These are phyloP conservation scores for Drepana arcuata DNA, from an alignment of 1,140 invertebrate genomes.

Conservation along the genomic window DNA sequence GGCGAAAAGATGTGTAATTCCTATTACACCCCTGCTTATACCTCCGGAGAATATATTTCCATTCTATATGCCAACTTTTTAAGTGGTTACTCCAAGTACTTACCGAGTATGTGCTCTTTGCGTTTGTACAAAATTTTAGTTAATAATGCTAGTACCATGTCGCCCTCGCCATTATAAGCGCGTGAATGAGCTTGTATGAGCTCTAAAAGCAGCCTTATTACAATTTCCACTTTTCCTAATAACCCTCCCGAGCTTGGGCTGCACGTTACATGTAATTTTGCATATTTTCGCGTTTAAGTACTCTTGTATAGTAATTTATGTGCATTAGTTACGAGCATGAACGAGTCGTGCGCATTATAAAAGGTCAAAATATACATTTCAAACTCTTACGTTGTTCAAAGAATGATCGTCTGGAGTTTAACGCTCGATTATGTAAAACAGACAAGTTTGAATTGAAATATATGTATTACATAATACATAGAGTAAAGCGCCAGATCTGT, in stretches of 20 bases:
- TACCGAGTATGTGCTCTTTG: too few species aligned
- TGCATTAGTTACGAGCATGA: constrained; percentile 18
- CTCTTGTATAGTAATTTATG: constrained; percentile 19
- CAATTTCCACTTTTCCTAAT: constrained; percentile 18
- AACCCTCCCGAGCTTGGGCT: constrained; percentile 13
- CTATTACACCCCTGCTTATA: too few species aligned
- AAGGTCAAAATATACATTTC: too few species aligned
- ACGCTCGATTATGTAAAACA: constrained; percentile 5
- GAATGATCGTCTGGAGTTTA: constrained; percentile 10
- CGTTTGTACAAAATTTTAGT: too few species aligned
- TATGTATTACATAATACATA: background rate
- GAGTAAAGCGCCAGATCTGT: background rate
- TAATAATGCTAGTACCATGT: constrained; percentile 1
- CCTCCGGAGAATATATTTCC: too few species aligned
- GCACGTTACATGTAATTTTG: constrained; percentile 20
- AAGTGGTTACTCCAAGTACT: too few species aligned
- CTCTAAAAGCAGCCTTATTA: constrained; percentile 16
- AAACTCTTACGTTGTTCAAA: too few species aligned
- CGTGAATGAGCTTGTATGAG: constrained; percentile 8
- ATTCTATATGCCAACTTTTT: too few species aligned
- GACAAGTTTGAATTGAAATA: background rate
- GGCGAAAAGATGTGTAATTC: too few species aligned
- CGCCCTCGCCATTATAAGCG: constrained; percentile 1
- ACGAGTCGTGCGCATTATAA: constrained; percentile 20
- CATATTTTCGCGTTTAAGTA: constrained; percentile 21